Conservation (phyloP, 2,797 vertebrate species). For the Sebastes iracundus region DNA sequence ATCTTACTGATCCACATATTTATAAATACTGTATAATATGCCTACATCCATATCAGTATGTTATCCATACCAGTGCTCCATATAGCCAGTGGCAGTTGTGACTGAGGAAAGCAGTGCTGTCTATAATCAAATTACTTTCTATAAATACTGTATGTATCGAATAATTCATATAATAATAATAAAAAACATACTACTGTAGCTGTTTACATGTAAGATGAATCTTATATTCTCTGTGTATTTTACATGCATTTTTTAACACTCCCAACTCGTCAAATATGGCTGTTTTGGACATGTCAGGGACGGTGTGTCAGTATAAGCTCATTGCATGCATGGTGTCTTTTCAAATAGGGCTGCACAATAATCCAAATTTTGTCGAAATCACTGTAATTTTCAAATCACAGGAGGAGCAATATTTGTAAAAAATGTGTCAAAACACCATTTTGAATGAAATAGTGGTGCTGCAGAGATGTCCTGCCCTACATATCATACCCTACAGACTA, state of each 20-base stretch:
- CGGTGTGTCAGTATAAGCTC: too few relatives aligned
- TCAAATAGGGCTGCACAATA: too few relatives aligned
- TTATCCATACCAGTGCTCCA: neutral
- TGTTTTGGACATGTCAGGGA: too few relatives aligned
- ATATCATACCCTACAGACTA: too few relatives aligned
- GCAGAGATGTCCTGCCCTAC: too few relatives aligned
- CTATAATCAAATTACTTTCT: neutral
- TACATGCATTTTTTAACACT: neutral
- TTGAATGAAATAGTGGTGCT: too few relatives aligned
- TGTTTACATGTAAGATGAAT: neutral
- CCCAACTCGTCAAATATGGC: too few relatives aligned
- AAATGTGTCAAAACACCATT: too few relatives aligned
- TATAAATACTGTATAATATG: conserved; percentile 44
- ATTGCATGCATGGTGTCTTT: too few relatives aligned
- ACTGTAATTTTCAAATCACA: too few relatives aligned
- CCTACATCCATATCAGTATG: neutral
- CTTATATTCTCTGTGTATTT: neutral
- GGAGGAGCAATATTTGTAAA: too few relatives aligned
- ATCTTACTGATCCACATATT: conserved; percentile 42
- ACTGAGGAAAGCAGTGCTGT: conserved; percentile 36
- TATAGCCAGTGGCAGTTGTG: conserved; percentile 58
- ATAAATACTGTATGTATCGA: neutral
- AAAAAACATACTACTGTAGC: neutral
- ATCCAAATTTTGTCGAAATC: too few relatives aligned
- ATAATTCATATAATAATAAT: neutral